Evolutionary conservation across 2,888 invertebrate species (phyloP).

Genomic region (Drosophila merina): DNA sequence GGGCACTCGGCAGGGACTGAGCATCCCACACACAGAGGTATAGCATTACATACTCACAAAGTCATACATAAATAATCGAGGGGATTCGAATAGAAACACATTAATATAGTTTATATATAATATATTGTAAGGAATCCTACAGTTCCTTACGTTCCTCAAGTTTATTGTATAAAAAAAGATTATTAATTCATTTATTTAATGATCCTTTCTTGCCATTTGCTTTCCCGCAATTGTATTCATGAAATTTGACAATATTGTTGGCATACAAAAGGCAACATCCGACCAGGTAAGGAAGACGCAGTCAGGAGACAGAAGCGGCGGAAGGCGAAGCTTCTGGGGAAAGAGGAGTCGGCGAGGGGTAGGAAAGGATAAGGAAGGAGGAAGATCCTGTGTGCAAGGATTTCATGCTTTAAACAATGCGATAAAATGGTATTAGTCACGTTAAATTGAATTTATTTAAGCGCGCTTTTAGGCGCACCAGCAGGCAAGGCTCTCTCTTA

Average conservation of each 20-base stretch:
- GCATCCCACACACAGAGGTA: slow-evolving; percentile 6
- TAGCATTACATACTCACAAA: neutral
- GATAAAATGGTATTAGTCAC: slow-evolving; percentile 79
- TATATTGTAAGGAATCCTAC: neutral
- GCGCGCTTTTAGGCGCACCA: slow-evolving; percentile 77
- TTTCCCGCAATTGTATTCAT: slow-evolving; percentile 35
- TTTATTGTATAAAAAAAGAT: too few relatives aligned
- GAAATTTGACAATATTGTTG: slow-evolving; percentile 77
- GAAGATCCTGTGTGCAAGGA: slow-evolving; percentile 53
- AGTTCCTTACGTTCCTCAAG: too few relatives aligned
- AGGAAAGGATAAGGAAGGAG: slow-evolving; percentile 2
- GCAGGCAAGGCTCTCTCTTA: slow-evolving; percentile 39
- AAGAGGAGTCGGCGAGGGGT: neutral
- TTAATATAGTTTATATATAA: neutral
- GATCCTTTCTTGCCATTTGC: too few relatives aligned
- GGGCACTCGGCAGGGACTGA: slow-evolving; percentile 25
- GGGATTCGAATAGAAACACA: neutral
- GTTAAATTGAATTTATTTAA: slow-evolving; percentile 80
- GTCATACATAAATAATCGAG: neutral
- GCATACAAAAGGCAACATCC: slow-evolving; percentile 46
- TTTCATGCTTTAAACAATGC: slow-evolving; percentile 78
- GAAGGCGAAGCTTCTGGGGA: neutral
- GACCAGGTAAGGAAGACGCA: slow-evolving; percentile 25
- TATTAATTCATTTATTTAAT: neutral
- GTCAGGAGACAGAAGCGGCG: slow-evolving; percentile 13